Evolutionary conservation across 53 echinoderm and acorn worm species (phyloP).

Genomic region (Glandiceps talaboti): DNA sequence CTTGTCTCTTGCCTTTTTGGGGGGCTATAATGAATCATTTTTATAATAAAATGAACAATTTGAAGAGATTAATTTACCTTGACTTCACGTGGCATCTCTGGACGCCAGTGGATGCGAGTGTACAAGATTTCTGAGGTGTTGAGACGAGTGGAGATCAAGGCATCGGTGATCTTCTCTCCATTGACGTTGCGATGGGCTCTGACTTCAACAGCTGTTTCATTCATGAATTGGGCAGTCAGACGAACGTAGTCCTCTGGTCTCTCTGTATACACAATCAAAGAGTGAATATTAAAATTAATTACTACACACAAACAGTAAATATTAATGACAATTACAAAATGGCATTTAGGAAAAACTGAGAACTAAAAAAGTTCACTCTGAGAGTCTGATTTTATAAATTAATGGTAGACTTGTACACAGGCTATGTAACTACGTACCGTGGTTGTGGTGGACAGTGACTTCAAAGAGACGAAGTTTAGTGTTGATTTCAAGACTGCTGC

Average conservation of each 20-base stretch:
- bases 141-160: constrained; percentile 19
- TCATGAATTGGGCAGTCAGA: constrained; percentile 33
- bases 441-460: constrained; percentile 19
- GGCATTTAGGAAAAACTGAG: no score
- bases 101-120: constrained; percentile 65
- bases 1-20: no score
- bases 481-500: constrained; percentile 31
- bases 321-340: no score
- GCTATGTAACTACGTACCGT: constrained; percentile 24
- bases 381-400: no score
- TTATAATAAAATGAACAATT: no score
- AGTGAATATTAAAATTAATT: no score
- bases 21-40: no score
- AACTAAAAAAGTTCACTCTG: no score
- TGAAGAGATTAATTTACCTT: constrained; percentile 35
- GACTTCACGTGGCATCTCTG: constrained; percentile 44
- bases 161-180: constrained; percentile 17
- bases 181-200: constrained; percentile 18
- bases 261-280: no score
- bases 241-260: constrained; percentile 21
- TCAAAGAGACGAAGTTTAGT: constrained; percentile 18
- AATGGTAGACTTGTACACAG: no score
- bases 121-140: constrained; percentile 28
- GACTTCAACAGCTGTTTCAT: constrained; percentile 35
- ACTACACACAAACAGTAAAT: no score